Percentiles rank a stretch among this genome's conserved stretches.
phyloP scores from a whole-genome alignment of 2,888 invertebrate species.

The Atethmia centrago region DNA sequence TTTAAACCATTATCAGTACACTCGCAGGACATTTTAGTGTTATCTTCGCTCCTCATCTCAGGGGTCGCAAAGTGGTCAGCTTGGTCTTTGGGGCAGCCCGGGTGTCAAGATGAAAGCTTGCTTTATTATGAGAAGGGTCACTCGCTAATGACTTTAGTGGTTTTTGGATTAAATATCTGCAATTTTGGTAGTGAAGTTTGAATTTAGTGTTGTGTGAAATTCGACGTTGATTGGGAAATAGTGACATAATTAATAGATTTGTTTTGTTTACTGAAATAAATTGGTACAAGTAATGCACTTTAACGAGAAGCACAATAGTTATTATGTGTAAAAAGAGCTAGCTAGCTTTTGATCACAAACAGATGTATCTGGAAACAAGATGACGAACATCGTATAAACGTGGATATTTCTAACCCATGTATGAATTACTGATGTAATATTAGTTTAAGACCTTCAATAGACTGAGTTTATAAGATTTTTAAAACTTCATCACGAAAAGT shows the following conservation, averaged over 20 bases:
- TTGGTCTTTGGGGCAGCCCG: conserved; percentile 76
- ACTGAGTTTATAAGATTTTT: too few relatives aligned
- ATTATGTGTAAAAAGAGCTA: too few relatives aligned
- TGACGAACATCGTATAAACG: too few relatives aligned
- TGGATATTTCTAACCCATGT: too few relatives aligned
- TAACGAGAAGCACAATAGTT: too few relatives aligned
- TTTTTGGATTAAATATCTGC: conserved; percentile 69
- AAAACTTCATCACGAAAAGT: too few relatives aligned
- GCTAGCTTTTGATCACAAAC: too few relatives aligned
- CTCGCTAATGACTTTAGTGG: conserved; percentile 83
- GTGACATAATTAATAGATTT: background rate
- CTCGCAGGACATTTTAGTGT: conserved; percentile 82
- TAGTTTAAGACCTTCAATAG: too few relatives aligned
- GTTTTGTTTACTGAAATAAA: too few relatives aligned
- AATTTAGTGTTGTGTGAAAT: conserved; percentile 9
- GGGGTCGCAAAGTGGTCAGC: conserved; percentile 73
- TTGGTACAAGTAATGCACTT: too few relatives aligned
- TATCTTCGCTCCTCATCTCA: conserved; percentile 86
- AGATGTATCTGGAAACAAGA: too few relatives aligned
- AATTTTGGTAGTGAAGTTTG: conserved; percentile 42
- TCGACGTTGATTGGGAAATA: background rate
- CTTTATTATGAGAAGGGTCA: conserved; percentile 85
- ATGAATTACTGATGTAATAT: too few relatives aligned
- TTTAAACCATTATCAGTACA: conserved; percentile 84
- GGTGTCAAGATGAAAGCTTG: conserved; percentile 86